phyloP scores from a whole-genome alignment of 2,888 invertebrate genomes.

The Tiliacea citrago region DNA sequence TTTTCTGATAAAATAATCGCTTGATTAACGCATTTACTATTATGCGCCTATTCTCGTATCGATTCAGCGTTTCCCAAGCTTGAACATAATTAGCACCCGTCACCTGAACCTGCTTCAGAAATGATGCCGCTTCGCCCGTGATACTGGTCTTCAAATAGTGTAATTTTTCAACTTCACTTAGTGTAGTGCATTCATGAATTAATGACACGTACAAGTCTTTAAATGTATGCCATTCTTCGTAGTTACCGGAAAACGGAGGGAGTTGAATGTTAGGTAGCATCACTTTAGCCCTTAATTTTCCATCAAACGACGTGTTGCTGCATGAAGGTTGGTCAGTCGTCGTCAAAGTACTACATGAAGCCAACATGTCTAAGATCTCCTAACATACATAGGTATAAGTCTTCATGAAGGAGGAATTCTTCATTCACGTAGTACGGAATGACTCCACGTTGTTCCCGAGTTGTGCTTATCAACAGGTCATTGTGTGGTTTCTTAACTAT shows the following conservation, averaged over 20 bases:
- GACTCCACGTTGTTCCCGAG: conserved; percentile 1
- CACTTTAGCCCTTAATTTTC: background rate
- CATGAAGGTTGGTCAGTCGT: background rate
- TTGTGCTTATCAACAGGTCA: conserved; percentile 4
- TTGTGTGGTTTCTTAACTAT: conserved; percentile 7
- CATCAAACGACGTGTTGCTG: background rate
- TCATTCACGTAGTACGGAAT: conserved; percentile 3
- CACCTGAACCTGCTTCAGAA: conserved; percentile 44
- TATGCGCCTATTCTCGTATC: conserved; percentile 16
- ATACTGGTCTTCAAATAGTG: conserved; percentile 56
- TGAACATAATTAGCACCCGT: conserved; percentile 43
- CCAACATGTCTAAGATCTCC: background rate
- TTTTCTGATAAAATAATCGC: conserved; percentile 14
- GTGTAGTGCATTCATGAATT: conserved; percentile 38
- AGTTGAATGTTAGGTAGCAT: conserved; percentile 37
- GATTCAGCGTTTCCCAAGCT: conserved; percentile 44
- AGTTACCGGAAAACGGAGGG: conserved; percentile 40
- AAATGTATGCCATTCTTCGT: conserved; percentile 43
- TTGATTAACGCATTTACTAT: conserved; percentile 20
- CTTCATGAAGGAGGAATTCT: background rate
- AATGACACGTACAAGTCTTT: conserved; percentile 52
- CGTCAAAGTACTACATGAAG: background rate
- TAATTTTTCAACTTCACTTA: conserved; percentile 53
- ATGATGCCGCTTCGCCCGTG: conserved; percentile 46
- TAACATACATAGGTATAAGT: background rate